Conservation (phyloP, 2,888 invertebrate genomes). For the Abrostola triplasia region DNA sequence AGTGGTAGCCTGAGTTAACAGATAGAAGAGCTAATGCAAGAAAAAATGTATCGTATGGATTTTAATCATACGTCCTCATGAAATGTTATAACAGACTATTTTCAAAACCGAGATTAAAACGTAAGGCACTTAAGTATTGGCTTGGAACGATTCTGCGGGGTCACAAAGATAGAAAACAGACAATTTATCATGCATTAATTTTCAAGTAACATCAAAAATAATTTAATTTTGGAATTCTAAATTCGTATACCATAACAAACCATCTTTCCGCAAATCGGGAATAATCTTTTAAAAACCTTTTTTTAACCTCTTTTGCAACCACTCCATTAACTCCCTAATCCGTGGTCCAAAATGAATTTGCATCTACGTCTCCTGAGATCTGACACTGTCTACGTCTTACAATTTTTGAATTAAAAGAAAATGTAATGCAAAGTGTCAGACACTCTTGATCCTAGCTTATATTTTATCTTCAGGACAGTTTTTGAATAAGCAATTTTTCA, state of each 20-base stretch:
- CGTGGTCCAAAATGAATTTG: constrained; percentile 23
- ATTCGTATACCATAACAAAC: neutral
- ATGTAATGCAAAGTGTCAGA: constrained; percentile 47
- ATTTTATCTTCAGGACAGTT: constrained; percentile 23
- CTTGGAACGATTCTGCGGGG: too few relatives aligned
- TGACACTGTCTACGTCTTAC: constrained; percentile 35
- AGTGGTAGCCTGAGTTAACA: neutral
- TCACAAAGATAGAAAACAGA: too few relatives aligned
- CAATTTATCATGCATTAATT: too few relatives aligned
- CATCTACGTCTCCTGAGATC: constrained; percentile 32
- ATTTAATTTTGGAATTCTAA: too few relatives aligned
- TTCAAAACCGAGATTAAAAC: too few relatives aligned
- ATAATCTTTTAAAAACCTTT: neutral
- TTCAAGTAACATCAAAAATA: too few relatives aligned
- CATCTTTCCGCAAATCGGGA: neutral
- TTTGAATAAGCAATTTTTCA: constrained; percentile 33
- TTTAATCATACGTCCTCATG: too few relatives aligned
- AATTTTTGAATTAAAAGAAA: constrained; percentile 52
- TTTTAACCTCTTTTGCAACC: neutral
- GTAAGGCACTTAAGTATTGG: too few relatives aligned
- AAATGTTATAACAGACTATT: too few relatives aligned
- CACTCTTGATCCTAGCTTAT: constrained; percentile 33
- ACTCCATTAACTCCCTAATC: constrained; percentile 1
- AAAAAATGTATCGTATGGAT: neutral
- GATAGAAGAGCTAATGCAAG: neutral